Evolutionary conservation across 2,888 invertebrate genomes (phyloP).

Genomic region (Lutraria lutraria): DNA sequence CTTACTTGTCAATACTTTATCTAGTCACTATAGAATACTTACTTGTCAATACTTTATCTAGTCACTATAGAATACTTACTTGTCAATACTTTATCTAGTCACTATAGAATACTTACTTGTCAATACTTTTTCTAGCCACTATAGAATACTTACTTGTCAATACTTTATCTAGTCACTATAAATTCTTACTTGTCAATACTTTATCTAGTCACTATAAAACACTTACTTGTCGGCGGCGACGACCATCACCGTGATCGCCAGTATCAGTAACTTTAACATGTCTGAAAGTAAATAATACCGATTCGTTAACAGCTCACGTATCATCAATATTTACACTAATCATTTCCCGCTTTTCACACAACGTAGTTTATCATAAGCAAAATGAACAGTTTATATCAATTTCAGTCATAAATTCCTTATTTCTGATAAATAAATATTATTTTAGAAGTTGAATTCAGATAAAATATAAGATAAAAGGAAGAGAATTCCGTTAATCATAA

Average conservation of each 20-base stretch:
- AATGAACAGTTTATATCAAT: too few relatives aligned
- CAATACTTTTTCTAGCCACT: neutral
- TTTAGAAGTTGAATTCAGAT: neutral
- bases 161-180: too few relatives aligned
- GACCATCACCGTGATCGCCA: slow-evolving; percentile 51
- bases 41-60: slow-evolving; percentile 45
- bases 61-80: slow-evolving; percentile 55
- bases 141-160: slow-evolving; percentile 60
- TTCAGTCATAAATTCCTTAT: neutral
- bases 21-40: slow-evolving; percentile 35
- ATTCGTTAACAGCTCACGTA: neutral
- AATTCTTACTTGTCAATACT: slow-evolving; percentile 58
- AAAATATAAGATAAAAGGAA: too few relatives aligned
- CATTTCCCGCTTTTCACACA: neutral
- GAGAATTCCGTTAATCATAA: too few relatives aligned
- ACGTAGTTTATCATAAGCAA: too few relatives aligned
- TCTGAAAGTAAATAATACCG: slow-evolving; percentile 12
- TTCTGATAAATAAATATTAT: neutral
- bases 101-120: slow-evolving; percentile 59
- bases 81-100: neutral
- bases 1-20: slow-evolving; percentile 58
- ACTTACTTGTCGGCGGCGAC: slow-evolving; percentile 65
- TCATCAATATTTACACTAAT: neutral
- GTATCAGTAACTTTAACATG: slow-evolving; percentile 40
- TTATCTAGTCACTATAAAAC: too few relatives aligned